These are phyloP conservation scores for Micropoecilia bifurca DNA, from an alignment of 2,797 vertebrate genomes.

Conservation along the genomic window DNA sequence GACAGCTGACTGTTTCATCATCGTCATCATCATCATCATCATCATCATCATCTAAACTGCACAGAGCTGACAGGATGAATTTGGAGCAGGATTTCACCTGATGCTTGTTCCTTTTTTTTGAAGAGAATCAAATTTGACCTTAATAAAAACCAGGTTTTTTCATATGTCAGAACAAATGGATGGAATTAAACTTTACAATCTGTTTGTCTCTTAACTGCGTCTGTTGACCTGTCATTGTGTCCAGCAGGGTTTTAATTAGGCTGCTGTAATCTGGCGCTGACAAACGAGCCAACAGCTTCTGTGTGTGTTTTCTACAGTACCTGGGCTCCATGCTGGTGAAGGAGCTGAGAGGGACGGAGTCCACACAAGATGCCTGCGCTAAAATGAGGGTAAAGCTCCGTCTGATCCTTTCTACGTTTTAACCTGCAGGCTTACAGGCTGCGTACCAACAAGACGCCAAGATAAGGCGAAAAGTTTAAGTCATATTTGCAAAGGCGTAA, in stretches of 20 bases:
- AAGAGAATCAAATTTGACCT: background rate
- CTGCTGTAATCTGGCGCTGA: background rate
- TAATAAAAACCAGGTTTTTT: background rate
- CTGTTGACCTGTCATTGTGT: background rate
- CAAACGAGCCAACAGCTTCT: background rate
- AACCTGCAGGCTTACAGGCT: background rate
- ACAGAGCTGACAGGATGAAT: slow-evolving; percentile 19
- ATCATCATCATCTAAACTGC: background rate
- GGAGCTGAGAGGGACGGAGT: slow-evolving; percentile 97
- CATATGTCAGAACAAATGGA: background rate
- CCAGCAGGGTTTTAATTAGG: background rate
- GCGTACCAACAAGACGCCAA: background rate
- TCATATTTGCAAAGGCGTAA: background rate
- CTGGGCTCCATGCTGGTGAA: slow-evolving; percentile 99
- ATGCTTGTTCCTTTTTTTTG: background rate
- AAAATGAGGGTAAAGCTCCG: slow-evolving; percentile 95
- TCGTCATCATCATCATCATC: slow-evolving; percentile 10
- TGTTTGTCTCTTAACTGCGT: background rate
- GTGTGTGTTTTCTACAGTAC: slow-evolving; percentile 83
- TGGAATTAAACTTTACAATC: background rate
- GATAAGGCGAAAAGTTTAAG: background rate
- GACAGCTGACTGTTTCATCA: slow-evolving; percentile 12
- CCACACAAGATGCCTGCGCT: slow-evolving; percentile 97
- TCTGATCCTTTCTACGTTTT: background rate
- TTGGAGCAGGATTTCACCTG: background rate